Base-by-base conservation (phyloP, 2,888 invertebrate species). In the Hesperia comma region DNA sequence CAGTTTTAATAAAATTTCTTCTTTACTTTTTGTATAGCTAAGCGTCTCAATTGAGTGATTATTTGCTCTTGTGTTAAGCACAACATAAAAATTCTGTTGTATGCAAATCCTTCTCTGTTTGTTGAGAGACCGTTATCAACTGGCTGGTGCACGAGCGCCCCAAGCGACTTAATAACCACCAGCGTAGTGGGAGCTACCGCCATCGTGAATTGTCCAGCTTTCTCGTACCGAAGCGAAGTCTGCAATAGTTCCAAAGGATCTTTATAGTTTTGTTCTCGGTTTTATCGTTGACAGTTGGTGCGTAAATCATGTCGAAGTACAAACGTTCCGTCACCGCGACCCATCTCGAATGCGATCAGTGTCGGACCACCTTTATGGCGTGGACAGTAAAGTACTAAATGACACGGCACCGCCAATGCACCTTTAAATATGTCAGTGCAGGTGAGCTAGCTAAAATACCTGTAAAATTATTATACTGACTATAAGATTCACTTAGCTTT, bases 91-190 rank as follows among this genome's bases (percentile, higher is more conserved):
- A 74, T 75, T 72, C 72, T 72, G 77, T 78, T 78, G 75, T 79
- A 78, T 80, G 79, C 77, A 79, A 82, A 79, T 80, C 75, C 77
- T 77, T 82, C 82, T 81, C 76, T 77, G 79, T 79, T 81, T 74
- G 79, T 74, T 73, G 77, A 82, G 77, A 82, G 86, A 85, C 86
- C 79, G 80, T 90, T 49, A 89, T 88, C 88, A 77, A 74, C 77
- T 75, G 75, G 74, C 74, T 78, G 78, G 76, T 79, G 84, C 88
- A 90, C 87, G 87, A 89, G 82, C 85, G 87, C 89, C 84, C 75
- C 75, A 77, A 83, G 90, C 86, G 74, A 74, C 71, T 71, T 72
- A 71, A 70, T 71, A 71, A 69, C 71, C 74, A 75, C 87, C 80
- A 82, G 70, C 70, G 41, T 76, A 76, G 62, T 63, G 63, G 76